phyloP scores from a whole-genome alignment of 2,113 vertebrate species.

The Zingel zingel region DNA sequence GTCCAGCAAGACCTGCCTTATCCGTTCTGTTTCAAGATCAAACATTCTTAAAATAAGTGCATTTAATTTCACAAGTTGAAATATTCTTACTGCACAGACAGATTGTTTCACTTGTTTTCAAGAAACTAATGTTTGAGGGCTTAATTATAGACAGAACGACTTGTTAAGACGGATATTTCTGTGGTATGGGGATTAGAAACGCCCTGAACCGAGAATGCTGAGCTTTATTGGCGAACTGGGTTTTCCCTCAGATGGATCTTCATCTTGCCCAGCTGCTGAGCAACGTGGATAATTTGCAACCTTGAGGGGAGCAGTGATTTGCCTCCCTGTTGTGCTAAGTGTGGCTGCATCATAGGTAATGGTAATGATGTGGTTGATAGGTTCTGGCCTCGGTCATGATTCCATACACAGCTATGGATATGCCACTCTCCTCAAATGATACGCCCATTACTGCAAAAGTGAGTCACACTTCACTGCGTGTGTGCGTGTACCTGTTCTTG shows the following conservation, averaged over 20 bases:
- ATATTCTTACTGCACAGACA: too few species aligned
- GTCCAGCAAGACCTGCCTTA: neutral
- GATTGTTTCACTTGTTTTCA: neutral
- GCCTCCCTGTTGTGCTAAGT: conserved; percentile 47
- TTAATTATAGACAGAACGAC: neutral
- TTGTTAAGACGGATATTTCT: neutral
- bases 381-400: conserved; percentile 64
- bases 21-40: neutral
- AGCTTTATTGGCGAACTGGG: conserved; percentile 1
- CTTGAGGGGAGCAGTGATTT: conserved; percentile 55
- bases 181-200: neutral
- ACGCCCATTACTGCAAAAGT: conserved; percentile 36
- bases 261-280: conserved; percentile 52
- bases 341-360: conserved; percentile 66
- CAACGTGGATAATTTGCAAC: conserved; percentile 68
- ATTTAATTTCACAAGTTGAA: neutral
- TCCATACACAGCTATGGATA: conserved; percentile 46
- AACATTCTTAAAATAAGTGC: neutral
- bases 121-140: neutral
- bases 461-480: conserved; percentile 34
- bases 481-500: conserved; percentile 40
- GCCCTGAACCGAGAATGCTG: neutral
- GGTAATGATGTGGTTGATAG: conserved; percentile 78
- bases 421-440: conserved; percentile 42
- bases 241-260: conserved; percentile 38